phyloP scores from a whole-genome alignment of 37 sponge, comb jelly and placozoan species.

The Hexactinellida sp. region DNA sequence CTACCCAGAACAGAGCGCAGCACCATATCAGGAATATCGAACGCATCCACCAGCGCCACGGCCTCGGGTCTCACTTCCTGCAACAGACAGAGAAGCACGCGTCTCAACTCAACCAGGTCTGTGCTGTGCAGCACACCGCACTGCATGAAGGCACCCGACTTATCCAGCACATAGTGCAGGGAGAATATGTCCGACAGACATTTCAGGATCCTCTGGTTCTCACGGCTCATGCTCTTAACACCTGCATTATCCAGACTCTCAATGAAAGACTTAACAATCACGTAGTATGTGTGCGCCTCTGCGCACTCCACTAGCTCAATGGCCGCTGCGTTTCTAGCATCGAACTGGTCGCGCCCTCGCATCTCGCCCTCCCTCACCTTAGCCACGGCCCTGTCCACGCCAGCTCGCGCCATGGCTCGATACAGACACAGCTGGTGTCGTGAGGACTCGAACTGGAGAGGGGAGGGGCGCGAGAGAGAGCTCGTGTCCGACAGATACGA shows the following conservation, averaged over 20 bases:
- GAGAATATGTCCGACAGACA: background rate
- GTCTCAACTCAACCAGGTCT: background rate
- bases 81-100: background rate
- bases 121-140: background rate
- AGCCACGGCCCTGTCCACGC: background rate
- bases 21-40: constrained; percentile 59
- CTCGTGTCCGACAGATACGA: background rate
- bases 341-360: constrained; percentile 28
- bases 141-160: background rate
- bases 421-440: background rate
- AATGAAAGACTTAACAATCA: background rate
- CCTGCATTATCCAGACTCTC: background rate
- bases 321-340: constrained; percentile 26
- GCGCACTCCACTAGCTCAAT: constrained; percentile 25
- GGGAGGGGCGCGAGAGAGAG: background rate
- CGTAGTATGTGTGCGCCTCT: constrained; percentile 1
- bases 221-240: background rate
- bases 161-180: background rate
- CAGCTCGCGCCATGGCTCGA: background rate
- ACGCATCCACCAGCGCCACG: constrained; percentile 84
- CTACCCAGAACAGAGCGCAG: constrained; percentile 31
- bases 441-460: background rate
- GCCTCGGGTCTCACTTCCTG: constrained; percentile 50
- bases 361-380: constrained; percentile 23
- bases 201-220: background rate